Evolutionary conservation across 1,140 invertebrate genomes (phyloP), one percentile per base, ranked within the genome.

Genomic region (Holcopasites calliopsidis): DNA sequence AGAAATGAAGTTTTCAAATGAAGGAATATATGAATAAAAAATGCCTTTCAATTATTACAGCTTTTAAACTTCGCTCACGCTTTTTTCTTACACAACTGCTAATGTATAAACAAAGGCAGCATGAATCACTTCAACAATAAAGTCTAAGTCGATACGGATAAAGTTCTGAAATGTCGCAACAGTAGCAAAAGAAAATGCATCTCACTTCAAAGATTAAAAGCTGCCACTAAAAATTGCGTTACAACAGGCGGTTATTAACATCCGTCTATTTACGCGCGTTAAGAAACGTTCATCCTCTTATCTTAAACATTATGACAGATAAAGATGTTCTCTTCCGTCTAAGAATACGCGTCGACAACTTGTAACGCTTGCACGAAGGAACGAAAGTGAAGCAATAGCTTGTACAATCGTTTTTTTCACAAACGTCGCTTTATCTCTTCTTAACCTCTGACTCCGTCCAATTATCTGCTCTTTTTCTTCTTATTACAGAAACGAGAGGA

Each of bases 391-490:
- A 11, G 18, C 10, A 8, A 3, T 21, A 2, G 7, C 47, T 18
- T 42, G 16, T 28, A 5, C 31, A 35, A 4, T 18, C 31, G 11
- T 5, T 31, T 21, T 31, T 31, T n/a, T n/a, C 13, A 23, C 13
- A 26, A 35, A 21, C 16, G 18, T 49, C 13, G n/a, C 2, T 66
- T 55, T 55, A 66, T 66, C 50, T 66, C 1, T 26, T 0, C n/a
- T 18, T 18, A 26, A 66, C 47, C 77, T 58, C n/a, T 66, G 61
- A 66, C 21, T 52, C 13, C 21, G 1, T 23, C 38, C 16, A 74
- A 66, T 44, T 66, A 44, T 79, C 60, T 42, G 4, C 40, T 31
- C 57, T 50, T 40, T 33, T 54, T 50, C 31, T 23, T 0, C 21
- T 21, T 31, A 31, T 40, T 58, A 66, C 7, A 28, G 28, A 66